Conservation (phyloP, 2,113 vertebrate species). For the Gnathonemus longibarbis region DNA sequence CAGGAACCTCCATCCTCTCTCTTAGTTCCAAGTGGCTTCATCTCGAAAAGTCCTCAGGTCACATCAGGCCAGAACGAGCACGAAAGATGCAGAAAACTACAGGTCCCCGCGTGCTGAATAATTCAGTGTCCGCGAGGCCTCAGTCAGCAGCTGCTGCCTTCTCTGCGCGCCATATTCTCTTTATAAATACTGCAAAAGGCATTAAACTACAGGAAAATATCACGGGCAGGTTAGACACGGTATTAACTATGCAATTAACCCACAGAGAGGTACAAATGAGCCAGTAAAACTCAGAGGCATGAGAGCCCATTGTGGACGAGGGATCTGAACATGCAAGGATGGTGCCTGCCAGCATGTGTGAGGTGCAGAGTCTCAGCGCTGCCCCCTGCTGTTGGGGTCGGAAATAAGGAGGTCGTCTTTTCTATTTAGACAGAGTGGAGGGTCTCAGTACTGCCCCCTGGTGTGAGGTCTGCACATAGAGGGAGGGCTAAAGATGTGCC, state of each 20-base stretch:
- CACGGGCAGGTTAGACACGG: slow-evolving; percentile 14
- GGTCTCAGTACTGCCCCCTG: background rate
- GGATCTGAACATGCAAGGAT: background rate
- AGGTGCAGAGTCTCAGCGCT: background rate
- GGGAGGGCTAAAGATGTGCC: background rate
- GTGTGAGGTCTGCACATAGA: background rate
- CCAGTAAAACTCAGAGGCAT: background rate
- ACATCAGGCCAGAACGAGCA: background rate
- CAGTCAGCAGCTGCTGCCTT: slow-evolving; percentile 19
- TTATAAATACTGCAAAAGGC: slow-evolving; percentile 23
- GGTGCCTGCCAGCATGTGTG: too few species aligned
- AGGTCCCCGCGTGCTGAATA: slow-evolving; percentile 26
- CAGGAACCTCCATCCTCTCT: background rate
- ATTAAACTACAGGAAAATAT: slow-evolving; percentile 19
- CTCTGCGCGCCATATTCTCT: slow-evolving; percentile 1
- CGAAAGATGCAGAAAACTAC: background rate
- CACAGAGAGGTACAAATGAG: background rate
- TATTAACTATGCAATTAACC: background rate
- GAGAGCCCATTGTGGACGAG: background rate
- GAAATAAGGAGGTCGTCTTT: background rate
- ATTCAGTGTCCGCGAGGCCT: slow-evolving; percentile 26
- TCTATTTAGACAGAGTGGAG: background rate
- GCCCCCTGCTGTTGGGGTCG: background rate
- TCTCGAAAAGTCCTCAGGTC: background rate
- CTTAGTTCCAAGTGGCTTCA: background rate